Evolutionary conservation across 2,113 vertebrate species (phyloP), one percentile per base, ranked within the genome.

Genomic region (Trematomus loennbergii): DNA sequence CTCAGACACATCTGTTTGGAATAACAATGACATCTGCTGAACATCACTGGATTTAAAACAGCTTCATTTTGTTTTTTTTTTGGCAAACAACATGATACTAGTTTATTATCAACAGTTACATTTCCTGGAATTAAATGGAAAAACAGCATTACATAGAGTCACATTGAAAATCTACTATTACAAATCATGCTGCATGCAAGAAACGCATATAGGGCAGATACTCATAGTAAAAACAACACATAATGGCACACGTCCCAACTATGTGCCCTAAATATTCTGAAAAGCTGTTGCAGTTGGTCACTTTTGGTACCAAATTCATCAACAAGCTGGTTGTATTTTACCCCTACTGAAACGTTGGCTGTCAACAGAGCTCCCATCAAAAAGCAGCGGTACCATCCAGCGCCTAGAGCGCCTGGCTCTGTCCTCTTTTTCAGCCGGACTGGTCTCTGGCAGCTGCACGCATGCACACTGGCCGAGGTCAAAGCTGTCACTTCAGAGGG

Each of bases 401-500:
- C 63, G 91, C 94, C 90, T 75, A 80, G 86, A 92, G 93, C 89
- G 83, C 79, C 87, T 82, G 91, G 82, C 85, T 92, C 89, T 88
- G 87, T 89, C 90, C 91, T 89, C 82, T 87, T 86, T 88, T 86
- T 78, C 75, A 90, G 87, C 81, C 91, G 80, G 83, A 85, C 78
- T 22, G 20, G 75, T 84, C 80, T 91, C 92, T 94, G 91, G 92
- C 92, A 93, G 94, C 94, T 90, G 90, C 87, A 91, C 80, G 88
- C 89, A 85, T 85, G 86, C 93, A 90, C 89, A 83, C 89, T 87
- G 87, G 91, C 85, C 36, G 93, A 94, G 94, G 95, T 96, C 94
- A 95, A 90, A 92, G 87, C 92, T 94, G 94, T 95, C 94, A 94
- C 94, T 92, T 92, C 92, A 90, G 93, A 94, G 94, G 93, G 91